Evolutionary conservation across 2,113 vertebrate species (phyloP), one percentile per base, ranked within the genome.

Genomic region (Ptilorrhoa leucosticta): DNA sequence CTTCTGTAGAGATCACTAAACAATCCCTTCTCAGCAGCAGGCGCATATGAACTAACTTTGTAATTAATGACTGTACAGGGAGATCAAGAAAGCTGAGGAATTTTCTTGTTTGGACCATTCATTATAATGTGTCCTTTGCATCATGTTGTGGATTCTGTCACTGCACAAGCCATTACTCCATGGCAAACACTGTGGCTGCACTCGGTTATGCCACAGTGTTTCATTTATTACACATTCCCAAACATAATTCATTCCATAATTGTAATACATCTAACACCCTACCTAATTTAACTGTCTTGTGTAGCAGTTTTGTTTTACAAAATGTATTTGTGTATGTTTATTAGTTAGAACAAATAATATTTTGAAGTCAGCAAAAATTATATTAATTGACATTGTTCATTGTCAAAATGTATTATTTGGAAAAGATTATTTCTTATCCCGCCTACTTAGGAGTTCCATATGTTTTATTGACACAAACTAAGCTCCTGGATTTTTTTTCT

Each of bases 241-340:
- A 70, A 39, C 11, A 11, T 70, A 69, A 42, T 39, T 48, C 5
- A 27, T 68, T 69, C 58, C 10, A 1, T 66, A 35, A 68, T 10
- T 80, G 22, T 33, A 21, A 56, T 42, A 28, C 15, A 9, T 45
- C 33, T 11, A 65, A 37, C 15, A 1, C 2, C 1, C 18, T 85
- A 27, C 17, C n/a, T 85, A 6, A 23, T n/a, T 7, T 19, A 42
- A 47, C 47, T 77, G 35, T 39, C 47, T 83, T 0, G 0, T 53
- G 12, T 48, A 66, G 75, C 64, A 33, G 15, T 58, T 92, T 75
- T 72, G 35, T 50, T 78, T 61, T 77, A 44, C 27, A 24, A 11
- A 83, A 58, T 40, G 6, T 31, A 4, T 70, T 48, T 80, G 4
- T 39, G 11, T 40, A 13, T 6, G 3, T 75, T 65, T 82, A 9